These are phyloP conservation scores for Castor canadensis DNA, from an alignment of 2,113 vertebrate genomes.

Conservation along the genomic window DNA sequence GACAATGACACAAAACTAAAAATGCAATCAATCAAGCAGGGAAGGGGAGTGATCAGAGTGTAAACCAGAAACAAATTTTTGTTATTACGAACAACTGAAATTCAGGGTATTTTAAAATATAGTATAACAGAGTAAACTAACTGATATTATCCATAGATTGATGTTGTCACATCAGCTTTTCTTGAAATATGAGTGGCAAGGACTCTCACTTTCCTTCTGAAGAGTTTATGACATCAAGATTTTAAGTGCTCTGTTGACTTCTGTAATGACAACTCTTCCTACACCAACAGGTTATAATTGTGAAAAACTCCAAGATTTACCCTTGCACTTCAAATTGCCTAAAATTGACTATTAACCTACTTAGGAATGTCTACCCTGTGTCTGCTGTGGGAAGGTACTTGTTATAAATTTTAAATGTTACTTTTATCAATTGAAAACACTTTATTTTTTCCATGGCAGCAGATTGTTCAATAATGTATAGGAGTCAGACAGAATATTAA, in stretches of 20 bases:
- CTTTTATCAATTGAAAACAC: not conserved
- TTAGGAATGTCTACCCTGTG: not conserved
- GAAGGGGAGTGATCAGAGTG: not conserved
- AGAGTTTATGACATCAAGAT: not conserved
- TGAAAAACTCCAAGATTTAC: not conserved
- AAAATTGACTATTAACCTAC: not conserved
- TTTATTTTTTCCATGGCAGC: not conserved
- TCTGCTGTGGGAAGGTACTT: not conserved
- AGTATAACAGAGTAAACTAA: not conserved
- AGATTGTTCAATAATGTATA: not conserved
- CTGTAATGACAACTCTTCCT: not conserved
- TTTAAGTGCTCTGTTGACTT: not conserved
- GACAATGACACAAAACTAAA: not conserved
- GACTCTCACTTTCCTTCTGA: not conserved
- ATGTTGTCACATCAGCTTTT: too few species aligned
- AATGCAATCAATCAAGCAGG: rapidly evolving
- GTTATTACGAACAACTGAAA: not conserved
- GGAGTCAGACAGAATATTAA: not conserved
- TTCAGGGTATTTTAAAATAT: not conserved
- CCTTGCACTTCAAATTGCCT: not conserved
- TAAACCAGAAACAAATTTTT: not conserved
- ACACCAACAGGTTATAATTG: not conserved
- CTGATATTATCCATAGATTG: not conserved
- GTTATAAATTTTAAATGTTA: not conserved
- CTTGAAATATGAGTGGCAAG: not conserved